phyloP scores from a whole-genome alignment of 2,888 invertebrate species.

The Pinctada fucata region DNA sequence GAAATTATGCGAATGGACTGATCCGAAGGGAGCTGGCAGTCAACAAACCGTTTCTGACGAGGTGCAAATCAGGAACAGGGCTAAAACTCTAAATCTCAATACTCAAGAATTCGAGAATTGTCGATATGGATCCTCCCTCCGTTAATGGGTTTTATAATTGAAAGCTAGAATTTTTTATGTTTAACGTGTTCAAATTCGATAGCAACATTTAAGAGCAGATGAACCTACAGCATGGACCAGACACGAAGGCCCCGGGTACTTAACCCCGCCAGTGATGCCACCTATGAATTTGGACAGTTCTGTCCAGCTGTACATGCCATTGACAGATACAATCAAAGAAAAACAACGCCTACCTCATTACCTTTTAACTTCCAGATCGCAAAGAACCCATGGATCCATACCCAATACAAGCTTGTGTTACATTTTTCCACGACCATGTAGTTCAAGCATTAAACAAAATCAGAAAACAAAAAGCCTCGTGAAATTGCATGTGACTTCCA shows the following conservation, averaged over 20 bases:
- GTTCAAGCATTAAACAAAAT: not conserved
- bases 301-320: slow-evolving; percentile 25
- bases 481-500: not conserved
- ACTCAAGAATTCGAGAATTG: slow-evolving; percentile 18
- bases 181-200: too few relatives aligned
- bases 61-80: slow-evolving; percentile 10
- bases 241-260: too few relatives aligned
- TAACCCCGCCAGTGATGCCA: not conserved
- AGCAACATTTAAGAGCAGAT: too few relatives aligned
- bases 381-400: not conserved
- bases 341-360: not conserved
- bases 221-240: too few relatives aligned
- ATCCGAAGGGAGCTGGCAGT: slow-evolving; percentile 26
- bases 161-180: slow-evolving; percentile 8
- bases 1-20: slow-evolving; percentile 29
- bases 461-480: not conserved
- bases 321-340: not conserved
- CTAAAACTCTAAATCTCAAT: slow-evolving; percentile 15
- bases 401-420: not conserved
- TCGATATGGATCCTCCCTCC: not conserved
- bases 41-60: slow-evolving; percentile 18
- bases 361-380: not conserved
- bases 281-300: slow-evolving; percentile 28
- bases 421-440: not conserved
- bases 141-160: slow-evolving; percentile 27